Conservation (phyloP, 2,113 vertebrate genomes). For the Pomatostomus ruficeps region DNA sequence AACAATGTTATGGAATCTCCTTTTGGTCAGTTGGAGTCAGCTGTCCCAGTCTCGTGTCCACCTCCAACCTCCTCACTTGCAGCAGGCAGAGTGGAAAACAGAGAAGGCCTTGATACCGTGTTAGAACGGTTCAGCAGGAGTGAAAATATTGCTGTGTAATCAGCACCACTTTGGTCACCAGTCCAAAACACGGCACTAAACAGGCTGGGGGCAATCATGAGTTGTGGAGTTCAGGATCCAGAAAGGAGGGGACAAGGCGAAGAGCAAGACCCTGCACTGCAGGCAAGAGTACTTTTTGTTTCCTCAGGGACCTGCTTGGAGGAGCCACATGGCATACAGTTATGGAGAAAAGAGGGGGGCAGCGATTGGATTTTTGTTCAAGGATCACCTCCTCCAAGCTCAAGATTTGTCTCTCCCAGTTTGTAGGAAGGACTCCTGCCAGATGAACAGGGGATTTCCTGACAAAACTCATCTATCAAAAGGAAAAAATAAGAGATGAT, state of each 20-base stretch:
- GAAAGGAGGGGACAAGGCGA: neutral
- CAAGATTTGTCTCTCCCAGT: neutral
- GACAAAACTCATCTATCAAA: neutral
- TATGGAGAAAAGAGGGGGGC: neutral
- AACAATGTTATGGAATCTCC: neutral
- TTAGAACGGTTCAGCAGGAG: neutral
- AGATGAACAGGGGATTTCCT: neutral
- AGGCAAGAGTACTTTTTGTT: neutral
- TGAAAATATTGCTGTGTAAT: neutral
- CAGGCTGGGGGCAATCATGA: neutral
- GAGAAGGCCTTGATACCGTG: neutral
- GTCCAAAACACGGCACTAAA: neutral
- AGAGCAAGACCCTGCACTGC: neutral
- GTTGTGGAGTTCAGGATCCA: neutral
- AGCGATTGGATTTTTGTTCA: neutral
- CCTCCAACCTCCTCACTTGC: neutral
- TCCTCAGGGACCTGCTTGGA: neutral
- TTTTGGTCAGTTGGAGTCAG: neutral
- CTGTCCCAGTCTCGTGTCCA: neutral
- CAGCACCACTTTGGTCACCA: neutral
- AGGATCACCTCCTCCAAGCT: neutral
- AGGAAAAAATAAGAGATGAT: neutral
- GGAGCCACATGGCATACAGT: neutral
- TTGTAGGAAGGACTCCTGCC: neutral
- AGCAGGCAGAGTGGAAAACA: neutral